Percentiles rank a stretch among this genome's conserved stretches.
phyloP scores from a whole-genome alignment of 2,113 vertebrate species.

The Onychorhynchus coronatus region DNA sequence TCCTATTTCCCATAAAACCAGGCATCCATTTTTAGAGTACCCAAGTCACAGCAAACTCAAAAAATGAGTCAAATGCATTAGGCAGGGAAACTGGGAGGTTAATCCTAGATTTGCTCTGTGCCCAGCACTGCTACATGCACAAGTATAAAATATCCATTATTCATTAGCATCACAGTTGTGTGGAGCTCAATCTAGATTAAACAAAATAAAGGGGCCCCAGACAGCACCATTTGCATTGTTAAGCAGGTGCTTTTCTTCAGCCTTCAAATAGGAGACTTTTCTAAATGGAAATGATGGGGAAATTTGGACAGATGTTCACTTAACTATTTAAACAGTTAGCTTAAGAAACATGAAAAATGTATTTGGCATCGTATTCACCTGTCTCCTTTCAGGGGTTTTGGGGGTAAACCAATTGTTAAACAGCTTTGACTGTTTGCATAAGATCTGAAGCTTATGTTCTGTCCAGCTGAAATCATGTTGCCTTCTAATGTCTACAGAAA shows the following conservation, averaged over 20 bases:
- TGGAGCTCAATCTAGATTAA: conserved; percentile 76
- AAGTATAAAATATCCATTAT: conserved; percentile 75
- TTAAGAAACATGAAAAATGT: conserved; percentile 70
- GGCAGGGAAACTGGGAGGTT: conserved; percentile 47
- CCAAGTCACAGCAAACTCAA: conserved; percentile 33
- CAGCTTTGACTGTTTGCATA: conserved; percentile 69
- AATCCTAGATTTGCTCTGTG: conserved; percentile 75
- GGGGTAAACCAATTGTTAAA: conserved; percentile 64
- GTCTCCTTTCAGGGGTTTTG: conserved; percentile 48
- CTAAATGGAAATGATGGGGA: conserved; percentile 66
- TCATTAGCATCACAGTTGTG: conserved; percentile 75
- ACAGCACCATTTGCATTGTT: conserved; percentile 74
- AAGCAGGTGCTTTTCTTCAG: conserved; percentile 65
- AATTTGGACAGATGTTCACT: conserved; percentile 64
- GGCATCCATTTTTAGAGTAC: background rate
- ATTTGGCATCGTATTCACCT: conserved; percentile 57
- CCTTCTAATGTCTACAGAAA: conserved; percentile 60
- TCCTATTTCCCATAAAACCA: background rate
- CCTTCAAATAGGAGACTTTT: conserved; percentile 51
- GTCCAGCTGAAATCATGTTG: conserved; percentile 58
- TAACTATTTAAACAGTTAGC: conserved; percentile 70
- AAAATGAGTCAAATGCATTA: conserved; percentile 28
- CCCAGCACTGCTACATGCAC: conserved; percentile 51
- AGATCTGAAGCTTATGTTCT: conserved; percentile 67
- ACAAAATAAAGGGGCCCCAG: conserved; percentile 75